Base-by-base conservation (phyloP, 2,797 vertebrate species). In the Mormyrus hasselquistii region DNA sequence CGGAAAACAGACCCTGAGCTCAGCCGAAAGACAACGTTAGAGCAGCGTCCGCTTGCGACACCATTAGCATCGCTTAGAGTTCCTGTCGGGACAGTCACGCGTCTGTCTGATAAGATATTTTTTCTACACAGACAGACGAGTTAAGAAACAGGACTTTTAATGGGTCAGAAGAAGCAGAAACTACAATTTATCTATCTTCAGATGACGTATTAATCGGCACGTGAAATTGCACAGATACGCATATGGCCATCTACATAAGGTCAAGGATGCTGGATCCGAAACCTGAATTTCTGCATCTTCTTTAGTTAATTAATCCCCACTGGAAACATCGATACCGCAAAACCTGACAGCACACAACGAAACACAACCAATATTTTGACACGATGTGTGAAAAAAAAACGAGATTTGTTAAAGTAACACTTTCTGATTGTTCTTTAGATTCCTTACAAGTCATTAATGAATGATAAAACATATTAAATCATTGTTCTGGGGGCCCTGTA, bases 1-100 rank as follows among this genome's bases (percentile, higher is more conserved):
- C 94, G 1, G 97, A 98, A 93, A 98, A 96, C 93, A 98, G 96
- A 94, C 97, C 97, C 97, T 97, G 88, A 53, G 65, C 62, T 12
- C 84, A 89, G 65, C 29, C 65, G 2, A 14, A 88, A n/a, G 14
- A 65, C 73, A 19, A 59, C 5, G 8, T 14, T n/a, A 69, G 25
- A 7, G 29, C 12, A 0, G 29, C 29, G 65, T 73, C 65, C 4
- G 65, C 65, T 73, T 9, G 59, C 59, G 10, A 62, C 59, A 62
- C 59, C 59, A 5, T 38, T 16, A 16, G 29, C 2, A 14, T 73
- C 29, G 12, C 29, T 16, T 34, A 16, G 29, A 38, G 65, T 73
- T 73, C 65, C 65, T 16, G 65, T 73, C 14, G 4, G 29, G 25
- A 73, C 65, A 16, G 65, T 34, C 65, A 14, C 3, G 12, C 25